Base-by-base conservation (phyloP, 1,140 invertebrate species). In the Leptonema lineaticorne region DNA sequence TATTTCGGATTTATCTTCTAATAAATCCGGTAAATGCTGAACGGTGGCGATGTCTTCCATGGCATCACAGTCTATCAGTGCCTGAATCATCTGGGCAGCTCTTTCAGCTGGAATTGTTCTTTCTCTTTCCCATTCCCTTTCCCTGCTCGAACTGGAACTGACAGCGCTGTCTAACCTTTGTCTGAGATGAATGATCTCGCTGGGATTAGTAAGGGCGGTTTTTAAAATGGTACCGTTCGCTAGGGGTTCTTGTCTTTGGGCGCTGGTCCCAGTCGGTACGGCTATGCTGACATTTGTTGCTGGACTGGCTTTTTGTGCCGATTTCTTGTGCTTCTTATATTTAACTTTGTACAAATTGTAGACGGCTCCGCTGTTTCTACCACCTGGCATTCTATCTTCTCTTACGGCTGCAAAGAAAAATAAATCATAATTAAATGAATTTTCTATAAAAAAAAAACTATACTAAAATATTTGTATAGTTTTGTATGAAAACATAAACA, bases 291-390 rank as follows among this genome's bases (percentile, higher is more conserved):
- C 73, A 74, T 78, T 74, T 80, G 84, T 71, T 73, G 84, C 65
- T 76, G 76, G 72, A 75, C 83, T 72, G 79, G 79, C 75, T 80
- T 83, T 73, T 75, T 85, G 83, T 72, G 83, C 82, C 18, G 86
- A 85, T 77, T 96, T 95, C 85, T 96, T 96, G 81, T 97, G 93
- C 81, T 98, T 98, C 83, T 97, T 96, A 82, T 98, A 98, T 83
- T 98, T 98, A 7, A 98, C 94, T 90, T 99, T 99, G 84, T 99
- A 99, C 66, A 99, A 85, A 81, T 98, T 99, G 81, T 99, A 99
- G 46, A 99, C 97, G 64, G 96, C 96, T 56, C 96, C 96, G 70
- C 95, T 98, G 84, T 98, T 99, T 70, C 98, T 86, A 26, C 97
- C 98, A 56, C 98, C 98, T 29, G 97, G 95, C 92, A 99, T 99